These are phyloP conservation scores for Monodelphis domestica DNA, from an alignment of 2,797 vertebrate genomes.

Conservation along the genomic window DNA sequence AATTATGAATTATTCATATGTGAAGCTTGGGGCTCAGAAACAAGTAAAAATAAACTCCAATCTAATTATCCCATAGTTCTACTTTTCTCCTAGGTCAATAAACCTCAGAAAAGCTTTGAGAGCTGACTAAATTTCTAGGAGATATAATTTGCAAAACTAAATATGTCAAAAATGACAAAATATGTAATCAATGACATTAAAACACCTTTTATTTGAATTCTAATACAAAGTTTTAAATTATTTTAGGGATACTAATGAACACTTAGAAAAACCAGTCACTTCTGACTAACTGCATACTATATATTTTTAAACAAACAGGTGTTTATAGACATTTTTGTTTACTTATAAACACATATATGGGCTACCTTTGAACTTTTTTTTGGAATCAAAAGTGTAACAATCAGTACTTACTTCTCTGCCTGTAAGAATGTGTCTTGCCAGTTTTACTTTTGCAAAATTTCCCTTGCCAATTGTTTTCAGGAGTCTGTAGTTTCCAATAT, in stretches of 20 bases:
- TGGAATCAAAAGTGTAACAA: conserved; percentile 42
- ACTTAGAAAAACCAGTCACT: conserved; percentile 9
- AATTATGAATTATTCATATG: neutral
- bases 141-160: conserved; percentile 20
- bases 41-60: neutral
- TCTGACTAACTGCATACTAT: conserved; percentile 1
- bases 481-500: conserved; percentile 98
- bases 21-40: conserved; percentile 13
- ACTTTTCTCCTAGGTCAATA: neutral
- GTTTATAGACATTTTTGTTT: neutral
- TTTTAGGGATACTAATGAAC: conserved; percentile 21
- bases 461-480: conserved; percentile 99
- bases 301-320: neutral
- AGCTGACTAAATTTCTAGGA: conserved; percentile 3
- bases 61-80: neutral
- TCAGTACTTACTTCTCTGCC: conserved; percentile 92
- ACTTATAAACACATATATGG: neutral
- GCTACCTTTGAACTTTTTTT: neutral
- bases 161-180: neutral
- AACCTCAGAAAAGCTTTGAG: neutral
- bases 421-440: conserved; percentile 96
- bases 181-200: no score
- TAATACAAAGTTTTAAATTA: conserved; percentile 12
- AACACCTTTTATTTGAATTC: no score
- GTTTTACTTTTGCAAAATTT: conserved; percentile 98